Evolutionary conservation across 2,113 vertebrate species (phyloP), one percentile per base, ranked within the genome.

Genomic region (Prinia subflava): DNA sequence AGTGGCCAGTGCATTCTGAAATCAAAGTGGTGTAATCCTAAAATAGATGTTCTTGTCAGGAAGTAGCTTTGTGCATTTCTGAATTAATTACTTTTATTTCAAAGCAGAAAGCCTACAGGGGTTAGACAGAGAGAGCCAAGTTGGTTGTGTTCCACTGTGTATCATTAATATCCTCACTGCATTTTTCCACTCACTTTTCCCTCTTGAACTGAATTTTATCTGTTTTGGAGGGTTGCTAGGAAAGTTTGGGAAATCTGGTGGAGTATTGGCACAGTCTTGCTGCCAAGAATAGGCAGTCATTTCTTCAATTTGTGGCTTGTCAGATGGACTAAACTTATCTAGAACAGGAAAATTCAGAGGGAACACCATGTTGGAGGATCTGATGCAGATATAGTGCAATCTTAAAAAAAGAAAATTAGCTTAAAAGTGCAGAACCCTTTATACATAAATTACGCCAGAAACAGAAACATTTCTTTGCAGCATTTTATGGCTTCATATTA

Each of bases 11-110:
- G 52, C 33, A 76, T 83, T 94, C 37, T 89, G 89, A 69, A 92
- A 90, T 77, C 28, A 19, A 89, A 69, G 28, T 37, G 13, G 16
- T 81, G 11, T 25, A 42, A 87, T 73, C 30, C 62, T 87, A 44
- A 89, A 90, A 44, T 68, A 89, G 44, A 21, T 35, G 14, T 25
- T 90, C 22, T 75, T 70, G 21, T 71, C 31, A 41, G 46, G 4
- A 91, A 82, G 13, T 56, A 8, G 5, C 31, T 87, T 75, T 64
- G 37, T 56, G 42, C 10, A 41, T 64, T 94, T 80, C 59, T 76
- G 62, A 82, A 79, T 90, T 87, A 84, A 71, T 75, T 67, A 91
- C 33, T 87, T 78, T 64, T 76, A 78, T 85, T 90, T 87, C 78
- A 94, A 87, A 94, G 55, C 55, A 88, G 67, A 73, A 91, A 88